phyloP scores from a whole-genome alignment of 2,113 vertebrate genomes.

The Chroicocephalus ridibundus region DNA sequence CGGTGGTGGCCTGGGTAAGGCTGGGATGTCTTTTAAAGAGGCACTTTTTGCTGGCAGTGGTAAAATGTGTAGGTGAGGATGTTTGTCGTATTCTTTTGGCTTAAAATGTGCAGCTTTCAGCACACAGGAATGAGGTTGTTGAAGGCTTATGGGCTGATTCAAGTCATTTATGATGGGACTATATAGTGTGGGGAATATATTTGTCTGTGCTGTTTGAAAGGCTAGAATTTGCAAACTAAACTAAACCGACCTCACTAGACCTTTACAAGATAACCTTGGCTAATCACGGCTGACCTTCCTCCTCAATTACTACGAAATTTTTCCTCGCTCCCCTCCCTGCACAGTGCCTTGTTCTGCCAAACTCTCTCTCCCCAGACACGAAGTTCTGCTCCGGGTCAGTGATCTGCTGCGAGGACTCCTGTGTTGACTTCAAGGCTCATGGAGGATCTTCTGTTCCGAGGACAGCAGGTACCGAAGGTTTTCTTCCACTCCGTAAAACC shows the following conservation, averaged over 20 bases:
- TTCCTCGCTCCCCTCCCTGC: neutral
- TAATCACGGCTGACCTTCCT: neutral
- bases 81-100: neutral
- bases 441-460: constrained; percentile 50
- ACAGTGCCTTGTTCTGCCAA: neutral
- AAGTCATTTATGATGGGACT: neutral
- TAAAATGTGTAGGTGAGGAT: neutral
- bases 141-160: neutral
- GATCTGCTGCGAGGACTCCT: constrained; percentile 39
- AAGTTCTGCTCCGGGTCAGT: constrained; percentile 2
- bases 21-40: neutral
- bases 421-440: constrained; percentile 35
- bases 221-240: neutral
- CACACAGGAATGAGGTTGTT: neutral
- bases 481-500: neutral
- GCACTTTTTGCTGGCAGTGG: neutral
- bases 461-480: constrained; percentile 47
- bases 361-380: neutral
- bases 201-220: neutral
- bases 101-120: neutral
- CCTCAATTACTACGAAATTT: neutral
- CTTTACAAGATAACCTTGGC: neutral
- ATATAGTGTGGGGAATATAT: neutral
- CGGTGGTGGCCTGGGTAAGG: neutral
- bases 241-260: neutral